Evolutionary conservation across 1,140 invertebrate species (phyloP).

Genomic region (Xylocopa sonorina): DNA sequence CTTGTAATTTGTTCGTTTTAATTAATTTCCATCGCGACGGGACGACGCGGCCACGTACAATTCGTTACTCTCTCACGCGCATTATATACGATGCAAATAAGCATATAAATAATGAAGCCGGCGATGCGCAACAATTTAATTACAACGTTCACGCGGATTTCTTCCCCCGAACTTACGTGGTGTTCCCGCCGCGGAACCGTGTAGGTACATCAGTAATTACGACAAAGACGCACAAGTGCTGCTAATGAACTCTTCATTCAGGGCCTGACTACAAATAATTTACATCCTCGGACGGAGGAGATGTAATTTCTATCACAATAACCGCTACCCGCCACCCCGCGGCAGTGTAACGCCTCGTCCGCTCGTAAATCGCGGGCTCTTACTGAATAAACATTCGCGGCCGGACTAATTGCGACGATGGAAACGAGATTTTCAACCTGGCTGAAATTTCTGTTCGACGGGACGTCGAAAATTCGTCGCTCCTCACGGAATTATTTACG

Average conservation of each 20-base stretch:
- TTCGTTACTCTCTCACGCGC: conserved; percentile 47
- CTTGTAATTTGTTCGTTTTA: conserved; percentile 43
- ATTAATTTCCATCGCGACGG: conserved; percentile 43
- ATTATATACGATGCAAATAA: conserved; percentile 50
- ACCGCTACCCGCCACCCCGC: conserved; percentile 34
- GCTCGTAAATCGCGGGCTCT: conserved; percentile 3
- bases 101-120: conserved; percentile 53
- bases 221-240: conserved; percentile 49
- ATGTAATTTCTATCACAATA: conserved; percentile 46
- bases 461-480: not conserved
- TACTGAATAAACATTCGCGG: conserved; percentile 38
- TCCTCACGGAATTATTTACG: too few species aligned
- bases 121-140: conserved; percentile 54
- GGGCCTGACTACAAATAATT: conserved; percentile 47
- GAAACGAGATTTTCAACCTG: not conserved
- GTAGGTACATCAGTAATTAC: conserved; percentile 54
- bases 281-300: conserved; percentile 51
- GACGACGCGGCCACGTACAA: conserved; percentile 23
- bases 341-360: not conserved
- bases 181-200: conserved; percentile 36
- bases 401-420: conserved; percentile 6
- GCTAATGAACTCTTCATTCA: conserved; percentile 55
- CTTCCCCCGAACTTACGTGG: conserved; percentile 35
- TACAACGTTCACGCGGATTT: conserved; percentile 47
- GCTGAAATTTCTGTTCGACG: not conserved